Conservation (phyloP, 2,888 invertebrate species). For the Sesamia inferens region DNA sequence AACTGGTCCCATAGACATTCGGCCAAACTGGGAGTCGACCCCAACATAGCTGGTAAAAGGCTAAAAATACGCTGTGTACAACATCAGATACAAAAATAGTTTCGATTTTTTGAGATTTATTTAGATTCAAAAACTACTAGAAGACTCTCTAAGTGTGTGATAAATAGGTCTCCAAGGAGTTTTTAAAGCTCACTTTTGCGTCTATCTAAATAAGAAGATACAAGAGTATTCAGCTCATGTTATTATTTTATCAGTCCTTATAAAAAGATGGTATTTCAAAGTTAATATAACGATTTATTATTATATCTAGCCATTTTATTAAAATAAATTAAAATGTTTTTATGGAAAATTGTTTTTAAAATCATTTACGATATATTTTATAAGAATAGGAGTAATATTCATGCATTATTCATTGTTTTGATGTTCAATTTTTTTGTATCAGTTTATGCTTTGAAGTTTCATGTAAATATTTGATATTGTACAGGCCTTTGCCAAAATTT, state of each 20-base stretch:
- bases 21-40: no score
- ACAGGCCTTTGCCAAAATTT: neutral
- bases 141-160: conserved; percentile 30
- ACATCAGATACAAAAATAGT: conserved; percentile 4
- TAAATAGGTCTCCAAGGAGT: conserved; percentile 35
- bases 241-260: conserved; percentile 31
- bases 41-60: no score
- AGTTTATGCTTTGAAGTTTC: neutral
- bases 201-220: conserved; percentile 13
- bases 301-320: conserved; percentile 18
- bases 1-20: no score
- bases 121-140: conserved; percentile 31
- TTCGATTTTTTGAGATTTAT: conserved; percentile 14
- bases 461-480: neutral
- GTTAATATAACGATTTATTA: conserved; percentile 38
- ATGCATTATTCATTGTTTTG: conserved; percentile 21
- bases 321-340: conserved; percentile 27
- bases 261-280: conserved; percentile 41
- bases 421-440: conserved; percentile 7
- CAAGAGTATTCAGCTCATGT: conserved; percentile 15
- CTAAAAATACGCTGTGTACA: neutral
- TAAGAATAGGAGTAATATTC: conserved; percentile 15
- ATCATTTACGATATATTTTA: neutral
- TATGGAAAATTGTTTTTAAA: conserved; percentile 26
- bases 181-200: conserved; percentile 22